Conservation (phyloP, 2,113 vertebrate species). For the Prochilodus magdalenae region DNA sequence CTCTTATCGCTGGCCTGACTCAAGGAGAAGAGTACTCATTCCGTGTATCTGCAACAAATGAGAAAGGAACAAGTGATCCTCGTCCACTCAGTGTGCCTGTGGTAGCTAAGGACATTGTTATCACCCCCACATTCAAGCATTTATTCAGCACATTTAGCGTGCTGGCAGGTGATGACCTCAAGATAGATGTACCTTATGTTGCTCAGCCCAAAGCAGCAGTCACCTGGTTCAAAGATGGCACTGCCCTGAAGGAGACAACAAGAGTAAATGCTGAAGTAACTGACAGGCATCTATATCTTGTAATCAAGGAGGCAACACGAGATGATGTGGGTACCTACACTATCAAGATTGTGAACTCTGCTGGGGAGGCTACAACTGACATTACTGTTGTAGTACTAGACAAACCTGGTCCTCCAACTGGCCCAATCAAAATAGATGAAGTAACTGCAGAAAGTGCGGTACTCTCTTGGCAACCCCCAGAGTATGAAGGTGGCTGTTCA, state of each 20-base stretch:
- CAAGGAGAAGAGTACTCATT: constrained; percentile 97
- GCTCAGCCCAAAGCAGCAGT: constrained; percentile 88
- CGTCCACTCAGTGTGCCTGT: constrained; percentile 89
- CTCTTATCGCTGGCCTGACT: constrained; percentile 86
- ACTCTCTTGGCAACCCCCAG: constrained; percentile 91
- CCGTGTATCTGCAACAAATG: constrained; percentile 92
- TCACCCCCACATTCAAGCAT: constrained; percentile 90
- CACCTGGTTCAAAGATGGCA: constrained; percentile 88
- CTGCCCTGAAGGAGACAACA: constrained; percentile 90
- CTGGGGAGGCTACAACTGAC: constrained; percentile 88
- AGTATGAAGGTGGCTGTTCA: constrained; percentile 91
- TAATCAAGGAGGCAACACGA: constrained; percentile 92
- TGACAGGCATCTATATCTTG: constrained; percentile 83
- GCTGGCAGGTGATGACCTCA: constrained; percentile 94
- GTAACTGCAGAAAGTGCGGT: constrained; percentile 91
- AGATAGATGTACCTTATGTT: constrained; percentile 91
- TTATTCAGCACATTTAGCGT: constrained; percentile 92
- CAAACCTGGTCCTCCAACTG: constrained; percentile 95
- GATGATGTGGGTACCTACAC: constrained; percentile 93
- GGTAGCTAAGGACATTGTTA: constrained; percentile 92
- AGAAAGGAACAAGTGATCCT: constrained; percentile 96
- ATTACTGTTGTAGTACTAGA: constrained; percentile 91
- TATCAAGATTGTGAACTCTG: constrained; percentile 87
- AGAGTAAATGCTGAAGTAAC: constrained; percentile 91
- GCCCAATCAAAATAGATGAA: constrained; percentile 94